Conservation (phyloP, 1,140 invertebrate genomes). For the Lamellibrachia luymesi region DNA sequence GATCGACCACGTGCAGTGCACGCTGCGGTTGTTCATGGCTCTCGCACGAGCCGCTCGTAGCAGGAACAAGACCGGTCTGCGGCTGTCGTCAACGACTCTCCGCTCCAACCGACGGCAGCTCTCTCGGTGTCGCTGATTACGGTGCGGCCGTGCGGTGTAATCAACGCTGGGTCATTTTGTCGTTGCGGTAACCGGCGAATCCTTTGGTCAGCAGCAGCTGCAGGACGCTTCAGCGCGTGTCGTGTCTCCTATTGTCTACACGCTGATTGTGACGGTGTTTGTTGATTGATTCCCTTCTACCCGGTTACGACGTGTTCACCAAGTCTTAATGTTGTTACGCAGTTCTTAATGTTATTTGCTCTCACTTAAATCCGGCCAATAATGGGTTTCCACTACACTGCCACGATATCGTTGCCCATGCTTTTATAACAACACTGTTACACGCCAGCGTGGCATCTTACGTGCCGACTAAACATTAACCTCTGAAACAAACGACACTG, state of each 20-base stretch:
- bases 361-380: neutral
- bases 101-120: neutral
- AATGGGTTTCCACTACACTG: neutral
- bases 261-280: neutral
- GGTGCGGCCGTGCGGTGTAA: neutral
- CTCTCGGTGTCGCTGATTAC: neutral
- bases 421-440: neutral
- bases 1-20: neutral
- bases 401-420: neutral
- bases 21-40: neutral
- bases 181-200: neutral
- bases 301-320: neutral
- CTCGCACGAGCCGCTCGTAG: neutral
- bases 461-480: neutral
- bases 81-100: neutral
- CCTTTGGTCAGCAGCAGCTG: neutral
- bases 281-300: neutral
- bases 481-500: neutral
- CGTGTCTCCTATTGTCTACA: too few species aligned
- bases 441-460: neutral
- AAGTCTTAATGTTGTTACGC: neutral
- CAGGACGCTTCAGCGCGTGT: neutral
- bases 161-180: neutral
- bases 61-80: neutral
- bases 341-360: neutral